These are phyloP conservation scores for Dreissena rostriformis DNA, from an alignment of 1,140 invertebrate genomes.

Conservation along the genomic window DNA sequence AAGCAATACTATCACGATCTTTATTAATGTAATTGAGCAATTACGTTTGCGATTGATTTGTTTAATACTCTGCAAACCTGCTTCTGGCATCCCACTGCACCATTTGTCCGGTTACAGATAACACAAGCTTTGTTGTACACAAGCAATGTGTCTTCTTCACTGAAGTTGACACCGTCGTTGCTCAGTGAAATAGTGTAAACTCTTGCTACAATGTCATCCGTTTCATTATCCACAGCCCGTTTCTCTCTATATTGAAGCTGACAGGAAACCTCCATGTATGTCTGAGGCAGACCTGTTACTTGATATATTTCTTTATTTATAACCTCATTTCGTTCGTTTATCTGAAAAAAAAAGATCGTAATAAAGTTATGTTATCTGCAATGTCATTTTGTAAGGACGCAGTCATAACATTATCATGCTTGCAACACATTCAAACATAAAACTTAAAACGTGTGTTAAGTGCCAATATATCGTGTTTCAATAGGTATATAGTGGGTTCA, in stretches of 20 bases:
- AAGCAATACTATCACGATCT: too few relatives aligned
- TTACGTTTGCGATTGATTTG: too few relatives aligned
- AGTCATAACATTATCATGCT: too few relatives aligned
- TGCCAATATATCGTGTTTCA: too few relatives aligned
- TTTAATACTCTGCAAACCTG: too few relatives aligned
- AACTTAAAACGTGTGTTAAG: too few relatives aligned
- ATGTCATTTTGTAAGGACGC: too few relatives aligned
- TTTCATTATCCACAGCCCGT: neutral
- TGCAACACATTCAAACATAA: too few relatives aligned
- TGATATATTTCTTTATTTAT: neutral
- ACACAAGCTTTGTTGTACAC: conserved; percentile 20
- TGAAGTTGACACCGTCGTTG: conserved; percentile 16
- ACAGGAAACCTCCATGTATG: conserved; percentile 15
- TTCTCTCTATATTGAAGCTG: neutral
- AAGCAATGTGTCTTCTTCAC: conserved; percentile 4
- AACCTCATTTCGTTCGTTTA: neutral
- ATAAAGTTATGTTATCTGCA: too few relatives aligned
- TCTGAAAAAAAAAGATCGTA: too few relatives aligned
- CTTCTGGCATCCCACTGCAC: neutral
- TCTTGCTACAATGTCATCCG: neutral
- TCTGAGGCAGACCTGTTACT: neutral
- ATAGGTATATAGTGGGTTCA: too few relatives aligned
- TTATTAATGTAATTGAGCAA: neutral
- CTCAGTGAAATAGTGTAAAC: conserved; percentile 15
- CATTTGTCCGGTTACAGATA: conserved; percentile 3